These are phyloP conservation scores for Lerema accius DNA, from an alignment of 1,140 invertebrate genomes.

Conservation along the genomic window DNA sequence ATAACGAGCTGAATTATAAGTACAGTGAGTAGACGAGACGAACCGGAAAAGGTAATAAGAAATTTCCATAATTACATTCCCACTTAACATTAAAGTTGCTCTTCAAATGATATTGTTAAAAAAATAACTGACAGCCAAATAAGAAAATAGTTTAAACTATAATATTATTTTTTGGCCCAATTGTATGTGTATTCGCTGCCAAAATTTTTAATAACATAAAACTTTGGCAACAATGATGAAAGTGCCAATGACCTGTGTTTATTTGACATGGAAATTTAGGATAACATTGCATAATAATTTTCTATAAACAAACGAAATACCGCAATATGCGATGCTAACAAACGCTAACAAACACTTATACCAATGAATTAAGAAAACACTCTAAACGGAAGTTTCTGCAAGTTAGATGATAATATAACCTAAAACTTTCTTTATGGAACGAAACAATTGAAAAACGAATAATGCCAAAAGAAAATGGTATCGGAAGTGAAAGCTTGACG, in stretches of 20 bases:
- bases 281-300: neutral
- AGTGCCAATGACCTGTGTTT: neutral
- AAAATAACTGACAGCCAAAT: neutral
- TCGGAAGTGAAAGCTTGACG: constrained; percentile 46
- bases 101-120: neutral
- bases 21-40: constrained; percentile 5
- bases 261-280: too few relatives aligned
- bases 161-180: too few relatives aligned
- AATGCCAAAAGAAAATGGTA: constrained; percentile 36
- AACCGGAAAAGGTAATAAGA: constrained; percentile 21
- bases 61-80: constrained; percentile 8
- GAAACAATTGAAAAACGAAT: constrained; percentile 2
- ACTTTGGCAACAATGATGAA: neutral
- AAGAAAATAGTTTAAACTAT: neutral
- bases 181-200: neutral
- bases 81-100: neutral
- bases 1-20: constrained; percentile 27
- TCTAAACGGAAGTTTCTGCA: too few relatives aligned
- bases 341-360: too few relatives aligned
- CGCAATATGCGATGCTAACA: neutral
- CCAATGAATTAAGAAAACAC: too few relatives aligned
- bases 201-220: neutral
- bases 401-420: too few relatives aligned
- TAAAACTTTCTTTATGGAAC: neutral
- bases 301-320: neutral